Conservation (phyloP, 92 coral and sea anemone genomes). For the Palythoa heliodiscus region DNA sequence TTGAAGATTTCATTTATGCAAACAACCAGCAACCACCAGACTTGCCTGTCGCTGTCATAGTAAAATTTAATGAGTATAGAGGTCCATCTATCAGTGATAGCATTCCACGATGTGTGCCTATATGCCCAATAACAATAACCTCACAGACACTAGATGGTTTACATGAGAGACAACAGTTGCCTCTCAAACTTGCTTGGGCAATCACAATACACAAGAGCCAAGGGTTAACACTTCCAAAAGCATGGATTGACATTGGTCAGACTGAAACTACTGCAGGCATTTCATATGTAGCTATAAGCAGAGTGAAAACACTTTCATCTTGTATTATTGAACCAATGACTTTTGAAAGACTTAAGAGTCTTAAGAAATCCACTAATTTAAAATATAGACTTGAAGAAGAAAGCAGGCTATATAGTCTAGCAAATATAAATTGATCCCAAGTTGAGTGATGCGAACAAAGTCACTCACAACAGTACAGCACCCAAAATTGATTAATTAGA, state of each 20-base stretch:
- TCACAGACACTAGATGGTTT: slow-evolving; percentile 29
- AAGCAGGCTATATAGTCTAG: slow-evolving; percentile 47
- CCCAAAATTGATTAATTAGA: slow-evolving; percentile 38
- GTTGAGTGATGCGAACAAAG: slow-evolving; percentile 38
- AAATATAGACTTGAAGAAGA: slow-evolving; percentile 1
- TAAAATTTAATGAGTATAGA: slow-evolving; percentile 40
- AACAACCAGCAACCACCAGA: slow-evolving; percentile 19
- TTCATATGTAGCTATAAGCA: neutral
- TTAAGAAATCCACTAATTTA: neutral
- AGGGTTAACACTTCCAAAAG: slow-evolving; percentile 32
- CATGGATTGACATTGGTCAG: slow-evolving; percentile 51
- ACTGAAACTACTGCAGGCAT: slow-evolving; percentile 3
- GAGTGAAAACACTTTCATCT: neutral
- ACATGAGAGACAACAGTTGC: slow-evolving; percentile 48
- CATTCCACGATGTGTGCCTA: slow-evolving; percentile 45
- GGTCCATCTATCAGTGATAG: slow-evolving; percentile 42
- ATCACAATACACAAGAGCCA: neutral
- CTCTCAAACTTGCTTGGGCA: slow-evolving; percentile 27
- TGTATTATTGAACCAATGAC: neutral
- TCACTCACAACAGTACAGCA: slow-evolving; percentile 39
- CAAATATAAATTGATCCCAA: slow-evolving; percentile 34
- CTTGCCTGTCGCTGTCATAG: slow-evolving; percentile 24
- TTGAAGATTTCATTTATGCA: slow-evolving; percentile 25
- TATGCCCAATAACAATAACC: slow-evolving; percentile 44
- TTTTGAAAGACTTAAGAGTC: neutral